Evolutionary conservation across 2,113 vertebrate species (phyloP).

Genomic region (Mormoops blainvillei): DNA sequence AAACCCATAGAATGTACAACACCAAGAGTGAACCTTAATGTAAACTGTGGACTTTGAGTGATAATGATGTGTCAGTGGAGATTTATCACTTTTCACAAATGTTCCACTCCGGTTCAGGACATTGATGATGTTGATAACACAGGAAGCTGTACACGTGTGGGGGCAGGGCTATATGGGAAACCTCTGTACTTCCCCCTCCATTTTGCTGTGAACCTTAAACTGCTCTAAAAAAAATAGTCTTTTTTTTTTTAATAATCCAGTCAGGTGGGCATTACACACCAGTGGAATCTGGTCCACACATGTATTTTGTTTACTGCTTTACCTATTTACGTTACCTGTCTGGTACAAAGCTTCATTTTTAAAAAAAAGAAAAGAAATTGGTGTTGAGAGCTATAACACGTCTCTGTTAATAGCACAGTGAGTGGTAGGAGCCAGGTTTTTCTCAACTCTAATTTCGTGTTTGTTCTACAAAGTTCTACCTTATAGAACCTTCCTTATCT

Average conservation of each 20-base stretch:
- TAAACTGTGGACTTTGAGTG: background rate
- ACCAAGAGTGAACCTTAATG: background rate
- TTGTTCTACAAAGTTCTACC: background rate
- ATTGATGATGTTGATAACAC: background rate
- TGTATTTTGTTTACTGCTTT: background rate
- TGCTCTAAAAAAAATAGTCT: background rate
- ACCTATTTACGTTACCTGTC: background rate
- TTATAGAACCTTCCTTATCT: background rate
- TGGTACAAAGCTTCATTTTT: background rate
- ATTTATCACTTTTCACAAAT: background rate
- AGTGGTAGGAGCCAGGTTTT: background rate
- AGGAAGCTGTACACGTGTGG: rapidly evolving
- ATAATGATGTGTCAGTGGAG: background rate
- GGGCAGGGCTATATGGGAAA: background rate
- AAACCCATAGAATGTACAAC: background rate
- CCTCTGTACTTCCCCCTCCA: background rate
- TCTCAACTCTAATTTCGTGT: background rate
- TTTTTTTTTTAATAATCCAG: background rate
- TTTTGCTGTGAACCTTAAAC: background rate
- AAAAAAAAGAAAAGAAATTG: background rate
- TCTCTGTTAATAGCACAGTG: background rate
- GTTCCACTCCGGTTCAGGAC: background rate
- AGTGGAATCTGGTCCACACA: background rate
- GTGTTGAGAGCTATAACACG: background rate
- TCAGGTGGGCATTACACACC: background rate